Evolutionary conservation across 2,888 invertebrate species (phyloP).

Genomic region (Scaeva pyrastri): DNA sequence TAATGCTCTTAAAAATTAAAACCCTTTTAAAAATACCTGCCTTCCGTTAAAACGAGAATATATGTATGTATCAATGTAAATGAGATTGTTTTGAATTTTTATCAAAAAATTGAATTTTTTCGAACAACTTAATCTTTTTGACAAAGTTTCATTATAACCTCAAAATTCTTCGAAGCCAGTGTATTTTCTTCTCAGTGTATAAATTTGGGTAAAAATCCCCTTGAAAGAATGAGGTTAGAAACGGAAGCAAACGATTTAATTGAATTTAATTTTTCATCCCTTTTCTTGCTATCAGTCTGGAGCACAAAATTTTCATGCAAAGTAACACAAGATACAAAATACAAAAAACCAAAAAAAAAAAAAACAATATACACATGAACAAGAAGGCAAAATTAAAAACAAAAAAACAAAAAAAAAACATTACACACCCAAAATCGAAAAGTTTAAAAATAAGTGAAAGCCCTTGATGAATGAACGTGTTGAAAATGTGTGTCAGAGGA

Average conservation of each 20-base stretch:
- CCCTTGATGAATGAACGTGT: conserved; percentile 26
- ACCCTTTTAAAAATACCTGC: too few species aligned
- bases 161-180: too few species aligned
- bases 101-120: too few species aligned
- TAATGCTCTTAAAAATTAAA: too few species aligned
- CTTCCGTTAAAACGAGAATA: too few species aligned
- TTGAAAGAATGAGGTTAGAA: conserved; percentile 20
- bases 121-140: not conserved
- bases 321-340: not conserved
- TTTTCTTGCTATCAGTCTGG: conserved; percentile 48
- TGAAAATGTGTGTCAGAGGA: conserved; percentile 41
- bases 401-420: not conserved
- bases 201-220: not conserved
- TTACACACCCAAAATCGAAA: not conserved
- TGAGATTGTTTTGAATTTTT: too few species aligned
- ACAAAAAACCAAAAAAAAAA: not conserved
- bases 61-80: too few species aligned
- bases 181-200: not conserved
- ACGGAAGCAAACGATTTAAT: conserved; percentile 64
- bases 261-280: conserved; percentile 67
- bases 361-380: conserved; percentile 14
- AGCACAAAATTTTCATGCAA: conserved; percentile 56
- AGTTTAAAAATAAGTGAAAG: conserved; percentile 17
- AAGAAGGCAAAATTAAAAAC: conserved; percentile 5
- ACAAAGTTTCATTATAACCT: not conserved